phyloP scores from a whole-genome alignment of 2,797 vertebrate species.

The Labeo calbasu region DNA sequence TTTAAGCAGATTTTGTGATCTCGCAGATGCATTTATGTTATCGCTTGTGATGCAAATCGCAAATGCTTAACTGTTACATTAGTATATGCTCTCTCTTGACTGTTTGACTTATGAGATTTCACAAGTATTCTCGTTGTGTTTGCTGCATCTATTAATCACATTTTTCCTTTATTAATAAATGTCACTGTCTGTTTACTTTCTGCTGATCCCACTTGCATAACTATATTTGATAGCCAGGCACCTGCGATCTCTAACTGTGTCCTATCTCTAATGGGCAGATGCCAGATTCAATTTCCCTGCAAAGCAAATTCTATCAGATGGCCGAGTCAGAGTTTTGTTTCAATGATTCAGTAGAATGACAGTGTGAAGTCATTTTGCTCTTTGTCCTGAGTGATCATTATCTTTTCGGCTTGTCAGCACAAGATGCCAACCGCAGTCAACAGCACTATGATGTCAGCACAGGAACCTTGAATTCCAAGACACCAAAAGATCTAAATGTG shows the following conservation, averaged over 20 bases:
- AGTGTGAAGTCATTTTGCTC: constrained; percentile 17
- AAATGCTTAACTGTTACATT: too few relatives aligned
- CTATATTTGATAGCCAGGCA: background rate
- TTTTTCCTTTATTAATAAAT: background rate
- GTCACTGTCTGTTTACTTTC: background rate
- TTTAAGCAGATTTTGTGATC: background rate
- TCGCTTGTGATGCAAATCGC: background rate
- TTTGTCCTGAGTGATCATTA: constrained; percentile 10
- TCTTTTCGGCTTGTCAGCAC: constrained; percentile 13
- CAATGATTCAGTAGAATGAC: constrained; percentile 37
- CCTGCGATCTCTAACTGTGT: background rate
- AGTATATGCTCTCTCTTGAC: background rate
- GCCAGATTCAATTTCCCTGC: constrained; percentile 26
- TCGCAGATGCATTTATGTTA: background rate
- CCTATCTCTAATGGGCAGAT: background rate
- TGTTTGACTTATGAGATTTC: background rate
- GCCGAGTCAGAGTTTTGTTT: constrained; percentile 33
- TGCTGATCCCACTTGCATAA: background rate
- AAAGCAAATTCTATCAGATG: constrained; percentile 28
- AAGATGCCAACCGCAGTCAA: background rate
- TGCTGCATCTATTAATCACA: background rate
- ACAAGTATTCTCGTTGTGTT: background rate
- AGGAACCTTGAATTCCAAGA: background rate
- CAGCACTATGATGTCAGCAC: background rate
- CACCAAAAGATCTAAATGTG: background rate